Conservation (phyloP, 2,888 invertebrate species). For the Panopea generosa region DNA sequence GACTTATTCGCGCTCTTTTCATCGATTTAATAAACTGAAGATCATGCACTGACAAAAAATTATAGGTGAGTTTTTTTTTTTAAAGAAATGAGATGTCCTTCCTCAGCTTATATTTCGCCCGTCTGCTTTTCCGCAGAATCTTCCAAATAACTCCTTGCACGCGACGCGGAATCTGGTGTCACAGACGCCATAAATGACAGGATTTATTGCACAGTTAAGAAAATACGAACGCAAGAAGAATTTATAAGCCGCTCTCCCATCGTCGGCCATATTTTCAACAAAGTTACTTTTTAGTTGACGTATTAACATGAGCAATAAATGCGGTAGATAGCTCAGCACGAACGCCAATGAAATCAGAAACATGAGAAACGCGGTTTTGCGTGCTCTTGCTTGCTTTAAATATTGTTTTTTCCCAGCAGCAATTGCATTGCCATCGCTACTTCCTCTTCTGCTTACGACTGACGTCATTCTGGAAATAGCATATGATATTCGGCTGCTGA, state of each 20-base stretch:
- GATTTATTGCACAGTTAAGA: slow-evolving; percentile 70
- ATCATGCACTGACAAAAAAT: too few relatives aligned
- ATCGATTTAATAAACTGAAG: too few relatives aligned
- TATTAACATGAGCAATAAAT: slow-evolving; percentile 56
- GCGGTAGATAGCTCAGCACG: slow-evolving; percentile 64
- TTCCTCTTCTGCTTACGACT: slow-evolving; percentile 8
- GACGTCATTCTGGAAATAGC: slow-evolving; percentile 28
- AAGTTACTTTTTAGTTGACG: slow-evolving; percentile 47
- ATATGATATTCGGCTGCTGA: slow-evolving; percentile 33
- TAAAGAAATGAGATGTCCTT: too few relatives aligned
- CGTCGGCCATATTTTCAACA: slow-evolving; percentile 48
- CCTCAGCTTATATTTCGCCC: too few relatives aligned
- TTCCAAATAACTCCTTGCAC: slow-evolving; percentile 29
- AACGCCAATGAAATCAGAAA: slow-evolving; percentile 66
- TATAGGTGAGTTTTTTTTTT: too few relatives aligned
- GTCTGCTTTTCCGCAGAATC: background rate
- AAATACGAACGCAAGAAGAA: slow-evolving; percentile 70
- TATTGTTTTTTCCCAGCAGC: slow-evolving; percentile 33
- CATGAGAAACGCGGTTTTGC: slow-evolving; percentile 70
- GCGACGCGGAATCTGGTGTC: slow-evolving; percentile 58
- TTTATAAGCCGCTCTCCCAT: slow-evolving; percentile 51
- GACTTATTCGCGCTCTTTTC: too few relatives aligned
- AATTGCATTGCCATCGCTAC: slow-evolving; percentile 1
- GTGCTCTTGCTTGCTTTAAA: slow-evolving; percentile 49
- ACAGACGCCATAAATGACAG: slow-evolving; percentile 72